Evolutionary conservation across 1,140 invertebrate genomes (phyloP).

Genomic region (Phthorimaea operculella): DNA sequence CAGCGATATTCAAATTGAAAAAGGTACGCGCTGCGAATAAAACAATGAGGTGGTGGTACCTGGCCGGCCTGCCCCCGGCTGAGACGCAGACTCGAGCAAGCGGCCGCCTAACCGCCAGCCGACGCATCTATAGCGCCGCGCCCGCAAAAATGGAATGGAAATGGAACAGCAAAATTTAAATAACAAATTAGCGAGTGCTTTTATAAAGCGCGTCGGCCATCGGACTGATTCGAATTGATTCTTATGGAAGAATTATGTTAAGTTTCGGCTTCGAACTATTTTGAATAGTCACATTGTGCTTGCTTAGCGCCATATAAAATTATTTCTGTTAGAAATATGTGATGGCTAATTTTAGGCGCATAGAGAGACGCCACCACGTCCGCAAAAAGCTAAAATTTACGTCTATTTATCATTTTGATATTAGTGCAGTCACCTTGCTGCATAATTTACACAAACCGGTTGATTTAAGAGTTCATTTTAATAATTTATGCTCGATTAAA

Average conservation of each 20-base stretch:
- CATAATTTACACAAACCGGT: not conserved
- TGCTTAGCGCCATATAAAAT: not conserved
- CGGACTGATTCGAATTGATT: constrained; percentile 37
- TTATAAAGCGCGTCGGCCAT: constrained; percentile 47
- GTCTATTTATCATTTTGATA: not conserved
- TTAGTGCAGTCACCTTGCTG: not conserved
- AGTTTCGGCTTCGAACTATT: constrained; percentile 12
- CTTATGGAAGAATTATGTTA: constrained; percentile 29
- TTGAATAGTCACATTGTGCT: not conserved
- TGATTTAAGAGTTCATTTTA: not conserved
- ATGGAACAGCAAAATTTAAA: constrained; percentile 57
- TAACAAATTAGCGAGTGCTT: constrained; percentile 59
- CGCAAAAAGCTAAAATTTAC: not conserved
- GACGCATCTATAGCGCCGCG: constrained; percentile 36
- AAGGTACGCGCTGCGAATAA: constrained; percentile 59
- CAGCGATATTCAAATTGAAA: constrained; percentile 65
- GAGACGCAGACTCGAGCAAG: not conserved
- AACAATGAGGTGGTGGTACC: constrained; percentile 39
- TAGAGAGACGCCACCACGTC: no score
- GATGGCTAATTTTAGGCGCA: no score
- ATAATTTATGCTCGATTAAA: not conserved
- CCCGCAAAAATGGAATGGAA: constrained; percentile 51
- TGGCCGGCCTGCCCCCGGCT: constrained; percentile 8
- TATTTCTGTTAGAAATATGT: not conserved
- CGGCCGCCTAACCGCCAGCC: constrained; percentile 5